Conservation (phyloP, 2,888 invertebrate species). For the Hemaris fuciformis region DNA sequence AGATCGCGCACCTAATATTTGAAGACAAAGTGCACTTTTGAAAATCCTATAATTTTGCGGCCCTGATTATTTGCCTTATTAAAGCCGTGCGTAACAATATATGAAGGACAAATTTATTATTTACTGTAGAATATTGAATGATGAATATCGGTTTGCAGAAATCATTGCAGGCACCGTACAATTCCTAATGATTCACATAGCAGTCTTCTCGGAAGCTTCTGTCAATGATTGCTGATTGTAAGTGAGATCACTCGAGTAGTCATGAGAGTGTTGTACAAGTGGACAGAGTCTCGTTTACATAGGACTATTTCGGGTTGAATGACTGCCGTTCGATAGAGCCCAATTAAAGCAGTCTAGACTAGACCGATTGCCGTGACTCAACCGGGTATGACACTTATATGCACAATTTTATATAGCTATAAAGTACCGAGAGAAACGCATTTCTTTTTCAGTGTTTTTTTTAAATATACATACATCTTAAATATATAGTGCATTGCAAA, state of each 20-base stretch:
- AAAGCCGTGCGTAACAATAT: no score
- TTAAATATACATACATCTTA: no score
- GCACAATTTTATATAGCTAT: neutral
- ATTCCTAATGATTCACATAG: neutral
- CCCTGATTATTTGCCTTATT: no score
- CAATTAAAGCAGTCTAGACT: conserved; percentile 6
- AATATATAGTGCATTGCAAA: no score
- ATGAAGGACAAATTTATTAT: neutral
- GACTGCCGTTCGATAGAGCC: neutral
- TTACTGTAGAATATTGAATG: neutral
- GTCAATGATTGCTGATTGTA: neutral
- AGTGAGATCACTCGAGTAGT: neutral
- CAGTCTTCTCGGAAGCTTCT: neutral
- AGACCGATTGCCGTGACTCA: neutral
- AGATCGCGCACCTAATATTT: no score
- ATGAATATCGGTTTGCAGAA: neutral
- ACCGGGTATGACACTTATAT: neutral
- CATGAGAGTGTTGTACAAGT: neutral
- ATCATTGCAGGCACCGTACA: neutral
- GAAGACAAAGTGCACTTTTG: no score
- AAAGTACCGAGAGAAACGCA: neutral
- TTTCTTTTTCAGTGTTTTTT: no score
- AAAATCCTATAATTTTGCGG: no score
- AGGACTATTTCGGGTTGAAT: neutral
- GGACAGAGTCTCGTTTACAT: neutral